Percentiles rank a stretch among this genome's conserved stretches.
Conservation (phyloP, 2,888 invertebrate genomes). For the Meteorus colon region DNA sequence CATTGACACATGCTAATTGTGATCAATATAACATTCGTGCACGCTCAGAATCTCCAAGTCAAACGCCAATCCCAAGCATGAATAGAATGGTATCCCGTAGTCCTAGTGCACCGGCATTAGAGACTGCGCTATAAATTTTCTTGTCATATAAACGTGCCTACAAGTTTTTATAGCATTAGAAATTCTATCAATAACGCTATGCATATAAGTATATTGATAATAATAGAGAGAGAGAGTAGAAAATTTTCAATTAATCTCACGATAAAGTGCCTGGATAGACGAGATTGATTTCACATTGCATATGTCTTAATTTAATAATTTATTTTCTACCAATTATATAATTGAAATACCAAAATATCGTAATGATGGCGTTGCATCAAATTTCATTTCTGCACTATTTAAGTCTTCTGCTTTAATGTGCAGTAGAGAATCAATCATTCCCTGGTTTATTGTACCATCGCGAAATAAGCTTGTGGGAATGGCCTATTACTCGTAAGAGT, state of each 20-base stretch:
- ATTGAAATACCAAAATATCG: background rate
- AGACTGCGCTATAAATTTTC: slow-evolving; percentile 65
- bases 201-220: background rate
- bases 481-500: background rate
- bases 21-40: slow-evolving; percentile 63
- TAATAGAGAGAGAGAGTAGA: background rate
- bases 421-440: too few species aligned
- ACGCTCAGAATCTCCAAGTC: slow-evolving; percentile 69
- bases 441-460: background rate
- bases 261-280: background rate
- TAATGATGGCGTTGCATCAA: background rate
- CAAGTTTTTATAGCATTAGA: background rate
- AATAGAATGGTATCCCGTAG: slow-evolving; percentile 66
- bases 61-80: slow-evolving; percentile 43
- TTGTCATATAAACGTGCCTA: slow-evolving; percentile 2
- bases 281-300: background rate
- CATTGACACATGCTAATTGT: slow-evolving; percentile 40
- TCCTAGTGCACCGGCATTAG: slow-evolving; percentile 69
- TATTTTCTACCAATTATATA: background rate
- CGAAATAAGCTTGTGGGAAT: background rate
- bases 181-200: background rate
- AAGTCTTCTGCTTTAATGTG: background rate
- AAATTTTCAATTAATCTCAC: too few species aligned
- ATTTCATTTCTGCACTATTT: background rate
- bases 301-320: background rate